Conservation (phyloP, 2,113 vertebrate species). For the Uria aalge region DNA sequence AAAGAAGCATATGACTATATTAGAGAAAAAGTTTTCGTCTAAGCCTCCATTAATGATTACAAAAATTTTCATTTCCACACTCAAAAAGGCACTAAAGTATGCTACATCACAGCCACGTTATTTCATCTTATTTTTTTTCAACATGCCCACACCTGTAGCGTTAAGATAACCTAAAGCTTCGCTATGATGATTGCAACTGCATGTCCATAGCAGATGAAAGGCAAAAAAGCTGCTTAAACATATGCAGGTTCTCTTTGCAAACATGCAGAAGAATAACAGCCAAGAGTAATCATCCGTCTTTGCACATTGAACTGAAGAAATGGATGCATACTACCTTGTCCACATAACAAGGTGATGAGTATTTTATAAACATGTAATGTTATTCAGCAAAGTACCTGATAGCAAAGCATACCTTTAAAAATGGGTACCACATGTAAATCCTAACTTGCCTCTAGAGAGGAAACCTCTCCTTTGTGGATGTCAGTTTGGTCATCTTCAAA, state of each 20-base stretch:
- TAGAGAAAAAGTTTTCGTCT: neutral
- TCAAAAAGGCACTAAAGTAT: neutral
- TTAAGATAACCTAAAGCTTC: neutral
- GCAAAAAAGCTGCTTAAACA: neutral
- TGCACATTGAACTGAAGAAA: neutral
- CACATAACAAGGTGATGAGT: neutral
- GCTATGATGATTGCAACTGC: neutral
- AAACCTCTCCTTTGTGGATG: conserved; percentile 23
- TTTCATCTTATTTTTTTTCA: neutral
- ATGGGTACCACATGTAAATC: neutral
- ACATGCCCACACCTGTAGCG: neutral
- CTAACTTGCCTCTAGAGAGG: conserved; percentile 28
- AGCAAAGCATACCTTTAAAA: conserved; percentile 28
- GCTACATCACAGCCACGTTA: neutral
- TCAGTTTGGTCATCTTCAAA: conserved; percentile 40
- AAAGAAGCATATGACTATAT: neutral
- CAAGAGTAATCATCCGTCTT: neutral
- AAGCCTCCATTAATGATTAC: neutral
- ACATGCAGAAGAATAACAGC: conserved; percentile 24
- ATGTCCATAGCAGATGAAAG: neutral
- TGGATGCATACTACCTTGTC: neutral
- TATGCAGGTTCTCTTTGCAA: neutral
- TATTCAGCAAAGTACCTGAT: neutral
- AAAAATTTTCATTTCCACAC: neutral
- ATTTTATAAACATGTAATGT: neutral